Conservation (phyloP, 2,888 invertebrate species). For the Neocrepidodera transversa region DNA sequence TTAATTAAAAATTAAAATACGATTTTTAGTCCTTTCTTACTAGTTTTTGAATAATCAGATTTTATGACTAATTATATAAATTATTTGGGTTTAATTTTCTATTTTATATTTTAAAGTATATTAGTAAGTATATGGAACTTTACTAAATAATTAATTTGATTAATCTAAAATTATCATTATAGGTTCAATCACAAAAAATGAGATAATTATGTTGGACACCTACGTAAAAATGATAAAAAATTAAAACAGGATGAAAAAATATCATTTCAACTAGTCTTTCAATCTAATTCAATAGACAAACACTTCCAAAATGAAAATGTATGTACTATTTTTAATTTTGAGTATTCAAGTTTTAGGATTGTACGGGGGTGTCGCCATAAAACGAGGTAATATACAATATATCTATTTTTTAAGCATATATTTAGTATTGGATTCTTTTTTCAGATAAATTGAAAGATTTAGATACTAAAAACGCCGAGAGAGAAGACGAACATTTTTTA, state of each 20-base stretch:
- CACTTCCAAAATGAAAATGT: conserved; percentile 21
- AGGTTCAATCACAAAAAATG: not conserved
- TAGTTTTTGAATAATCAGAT: no score
- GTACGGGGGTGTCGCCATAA: conserved; percentile 17
- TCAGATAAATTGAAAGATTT: not conserved
- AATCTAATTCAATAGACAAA: conserved; percentile 4
- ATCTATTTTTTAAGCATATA: not conserved
- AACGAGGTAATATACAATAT: conserved; percentile 24
- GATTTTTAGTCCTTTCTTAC: no score
- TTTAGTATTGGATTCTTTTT: not conserved
- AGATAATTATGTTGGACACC: conserved; percentile 5
- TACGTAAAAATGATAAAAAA: conserved; percentile 13
- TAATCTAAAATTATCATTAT: not conserved
- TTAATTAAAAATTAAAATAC: no score
- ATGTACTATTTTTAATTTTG: conserved; percentile 21
- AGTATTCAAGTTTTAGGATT: conserved; percentile 19
- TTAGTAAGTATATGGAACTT: no score
- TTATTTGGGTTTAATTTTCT: no score
- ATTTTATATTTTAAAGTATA: no score
- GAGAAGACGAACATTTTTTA: conserved; percentile 15
- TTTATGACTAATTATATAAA: no score
- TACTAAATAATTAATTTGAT: not conserved
- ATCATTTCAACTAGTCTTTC: not conserved
- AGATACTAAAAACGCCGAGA: conserved; percentile 3
- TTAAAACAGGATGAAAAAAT: conserved; percentile 18